Conservation (phyloP, 1,140 invertebrate species). For the Achroia grisella region DNA sequence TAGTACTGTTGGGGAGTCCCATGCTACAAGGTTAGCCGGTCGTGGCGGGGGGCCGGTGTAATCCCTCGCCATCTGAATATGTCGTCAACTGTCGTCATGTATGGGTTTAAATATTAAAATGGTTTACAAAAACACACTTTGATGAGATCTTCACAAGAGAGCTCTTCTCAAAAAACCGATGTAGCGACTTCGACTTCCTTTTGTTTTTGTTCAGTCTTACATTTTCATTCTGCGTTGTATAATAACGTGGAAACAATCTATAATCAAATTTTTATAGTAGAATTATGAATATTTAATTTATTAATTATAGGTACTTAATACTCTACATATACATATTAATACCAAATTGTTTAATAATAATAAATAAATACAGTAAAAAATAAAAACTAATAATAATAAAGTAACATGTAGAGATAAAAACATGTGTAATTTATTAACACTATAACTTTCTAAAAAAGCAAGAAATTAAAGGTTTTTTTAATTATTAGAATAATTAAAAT, state of each 20-base stretch:
- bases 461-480: not conserved
- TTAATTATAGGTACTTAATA: not conserved
- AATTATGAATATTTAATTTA: not conserved
- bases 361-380: not conserved
- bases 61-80: slow-evolving; percentile 37
- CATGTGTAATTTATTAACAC: too few relatives aligned
- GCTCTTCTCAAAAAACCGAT: slow-evolving; percentile 38
- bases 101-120: slow-evolving; percentile 35
- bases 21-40: slow-evolving; percentile 42
- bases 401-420: too few relatives aligned
- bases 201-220: slow-evolving; percentile 11
- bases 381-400: too few relatives aligned
- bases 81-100: slow-evolving; percentile 40
- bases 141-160: slow-evolving; percentile 32
- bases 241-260: too few relatives aligned
- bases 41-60: slow-evolving; percentile 40
- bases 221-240: not conserved
- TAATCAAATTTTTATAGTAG: too few relatives aligned
- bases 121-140: slow-evolving; percentile 34
- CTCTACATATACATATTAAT: not conserved
- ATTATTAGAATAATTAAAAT: not conserved
- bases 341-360: not conserved
- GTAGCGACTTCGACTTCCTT: slow-evolving; percentile 57
- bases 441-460: too few relatives aligned
- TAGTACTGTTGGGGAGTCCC: slow-evolving; percentile 23